phyloP scores from a whole-genome alignment of 2,888 invertebrate species.

The Myopa tessellatipennis region DNA sequence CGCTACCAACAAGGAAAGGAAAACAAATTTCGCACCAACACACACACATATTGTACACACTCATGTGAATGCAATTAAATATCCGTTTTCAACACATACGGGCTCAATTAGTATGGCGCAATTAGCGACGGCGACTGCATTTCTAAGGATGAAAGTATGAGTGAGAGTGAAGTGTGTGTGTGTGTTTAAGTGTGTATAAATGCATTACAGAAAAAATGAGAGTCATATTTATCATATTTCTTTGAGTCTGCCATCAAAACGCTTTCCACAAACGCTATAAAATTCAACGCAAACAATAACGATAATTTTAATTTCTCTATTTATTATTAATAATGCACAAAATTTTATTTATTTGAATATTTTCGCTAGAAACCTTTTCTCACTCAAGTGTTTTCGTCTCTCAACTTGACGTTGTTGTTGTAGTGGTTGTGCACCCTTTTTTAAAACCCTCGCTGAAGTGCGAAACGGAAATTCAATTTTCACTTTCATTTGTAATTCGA shows the following conservation, averaged over 20 bases:
- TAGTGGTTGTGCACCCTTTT: not conserved
- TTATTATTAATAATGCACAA: constrained; percentile 48
- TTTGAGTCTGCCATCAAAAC: not conserved
- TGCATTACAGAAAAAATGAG: constrained; percentile 31
- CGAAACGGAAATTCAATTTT: constrained; percentile 29
- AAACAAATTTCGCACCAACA: constrained; percentile 8
- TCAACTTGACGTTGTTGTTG: not conserved
- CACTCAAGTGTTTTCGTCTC: constrained; percentile 11
- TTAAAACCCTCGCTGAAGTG: not conserved
- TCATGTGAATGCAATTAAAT: constrained; percentile 9
- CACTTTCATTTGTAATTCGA: constrained; percentile 23
- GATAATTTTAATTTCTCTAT: constrained; percentile 20
- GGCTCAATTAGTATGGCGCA: constrained; percentile 20
- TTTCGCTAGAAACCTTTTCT: no score
- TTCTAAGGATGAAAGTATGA: not conserved
- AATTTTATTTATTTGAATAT: constrained; percentile 34
- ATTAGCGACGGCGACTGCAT: constrained; percentile 22
- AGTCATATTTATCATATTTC: constrained; percentile 29
- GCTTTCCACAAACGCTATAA: no score
- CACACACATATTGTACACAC: not conserved
- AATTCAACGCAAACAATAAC: no score
- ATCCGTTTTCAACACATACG: constrained; percentile 8
- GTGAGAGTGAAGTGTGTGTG: constrained; percentile 15
- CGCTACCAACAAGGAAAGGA: not conserved
- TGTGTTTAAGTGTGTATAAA: constrained; percentile 26